A percentile compares a stretch with the other conserved stretches of the same genome.
These are phyloP conservation scores for Rhinoraja longicauda DNA, from an alignment of 2,797 vertebrate species.

Conservation along the genomic window DNA sequence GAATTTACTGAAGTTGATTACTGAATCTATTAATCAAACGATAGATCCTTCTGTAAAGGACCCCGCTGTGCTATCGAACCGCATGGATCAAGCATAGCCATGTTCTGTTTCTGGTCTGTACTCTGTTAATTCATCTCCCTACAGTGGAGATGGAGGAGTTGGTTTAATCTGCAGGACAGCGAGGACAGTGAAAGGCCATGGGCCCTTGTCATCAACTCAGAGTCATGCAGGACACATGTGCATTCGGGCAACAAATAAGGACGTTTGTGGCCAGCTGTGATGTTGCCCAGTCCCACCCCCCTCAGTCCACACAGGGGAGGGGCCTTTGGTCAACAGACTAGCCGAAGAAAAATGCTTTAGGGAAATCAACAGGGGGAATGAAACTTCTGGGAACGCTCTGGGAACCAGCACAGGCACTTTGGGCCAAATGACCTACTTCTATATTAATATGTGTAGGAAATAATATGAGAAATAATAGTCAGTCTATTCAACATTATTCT, in stretches of 20 bases:
- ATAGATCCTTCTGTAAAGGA: neutral
- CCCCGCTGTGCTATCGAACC: neutral
- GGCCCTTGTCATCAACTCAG: too few relatives aligned
- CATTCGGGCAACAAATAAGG: neutral
- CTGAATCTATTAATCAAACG: constrained; percentile 3
- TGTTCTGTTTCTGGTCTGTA: neutral
- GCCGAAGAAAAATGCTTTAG: too few relatives aligned
- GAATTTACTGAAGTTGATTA: constrained; percentile 9
- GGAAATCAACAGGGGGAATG: too few relatives aligned
- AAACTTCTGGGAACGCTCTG: too few relatives aligned
- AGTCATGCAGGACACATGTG: neutral
- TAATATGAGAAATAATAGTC: too few relatives aligned
- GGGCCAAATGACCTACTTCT: too few relatives aligned
- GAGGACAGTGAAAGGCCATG: too few relatives aligned
- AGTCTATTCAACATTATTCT: too few relatives aligned
- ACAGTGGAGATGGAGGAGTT: neutral
- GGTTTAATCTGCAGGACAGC: neutral
- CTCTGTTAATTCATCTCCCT: neutral
- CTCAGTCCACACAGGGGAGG: too few relatives aligned
- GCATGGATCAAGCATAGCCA: neutral
- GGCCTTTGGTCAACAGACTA: too few relatives aligned
- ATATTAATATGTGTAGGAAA: too few relatives aligned
- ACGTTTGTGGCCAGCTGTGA: neutral
- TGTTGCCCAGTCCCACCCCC: neutral
- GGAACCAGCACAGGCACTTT: too few relatives aligned